A percentile compares a stretch with the other conserved stretches of the same genome.
Evolutionary conservation across 2,113 vertebrate genomes (phyloP).

Genomic region (Nestor notabilis): DNA sequence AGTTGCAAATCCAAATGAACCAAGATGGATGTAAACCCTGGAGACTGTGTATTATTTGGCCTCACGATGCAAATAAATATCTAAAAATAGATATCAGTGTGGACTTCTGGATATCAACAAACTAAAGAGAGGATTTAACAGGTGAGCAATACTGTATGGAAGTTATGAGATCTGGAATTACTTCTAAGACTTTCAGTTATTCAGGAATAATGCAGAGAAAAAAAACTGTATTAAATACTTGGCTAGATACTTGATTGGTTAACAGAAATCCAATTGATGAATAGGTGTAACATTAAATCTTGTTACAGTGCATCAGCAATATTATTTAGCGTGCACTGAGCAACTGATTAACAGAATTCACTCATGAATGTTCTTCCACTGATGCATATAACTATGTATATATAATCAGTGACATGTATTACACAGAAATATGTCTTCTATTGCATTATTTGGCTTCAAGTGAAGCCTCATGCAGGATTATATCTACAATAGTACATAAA

Average conservation of each 20-base stretch:
- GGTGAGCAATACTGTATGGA: background rate
- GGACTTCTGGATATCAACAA: background rate
- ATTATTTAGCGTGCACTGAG: background rate
- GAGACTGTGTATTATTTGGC: background rate
- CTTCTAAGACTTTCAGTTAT: background rate
- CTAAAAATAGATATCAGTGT: background rate
- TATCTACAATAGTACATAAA: background rate
- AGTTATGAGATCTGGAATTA: background rate
- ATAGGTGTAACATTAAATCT: background rate
- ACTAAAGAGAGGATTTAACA: background rate
- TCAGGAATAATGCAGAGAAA: background rate
- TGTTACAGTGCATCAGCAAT: background rate
- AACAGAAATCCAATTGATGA: background rate
- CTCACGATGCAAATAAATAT: background rate
- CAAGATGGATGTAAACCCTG: background rate
- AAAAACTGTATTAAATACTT: background rate
- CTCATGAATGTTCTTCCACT: background rate
- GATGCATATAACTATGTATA: background rate
- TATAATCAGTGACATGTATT: background rate
- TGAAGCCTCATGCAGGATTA: background rate
- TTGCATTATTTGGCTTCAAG: background rate
- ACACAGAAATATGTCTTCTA: background rate
- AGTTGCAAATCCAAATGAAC: background rate
- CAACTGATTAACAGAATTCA: background rate
- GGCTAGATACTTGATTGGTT: background rate